phyloP scores from a whole-genome alignment of 2,797 vertebrate genomes.

The Anableps anableps region DNA sequence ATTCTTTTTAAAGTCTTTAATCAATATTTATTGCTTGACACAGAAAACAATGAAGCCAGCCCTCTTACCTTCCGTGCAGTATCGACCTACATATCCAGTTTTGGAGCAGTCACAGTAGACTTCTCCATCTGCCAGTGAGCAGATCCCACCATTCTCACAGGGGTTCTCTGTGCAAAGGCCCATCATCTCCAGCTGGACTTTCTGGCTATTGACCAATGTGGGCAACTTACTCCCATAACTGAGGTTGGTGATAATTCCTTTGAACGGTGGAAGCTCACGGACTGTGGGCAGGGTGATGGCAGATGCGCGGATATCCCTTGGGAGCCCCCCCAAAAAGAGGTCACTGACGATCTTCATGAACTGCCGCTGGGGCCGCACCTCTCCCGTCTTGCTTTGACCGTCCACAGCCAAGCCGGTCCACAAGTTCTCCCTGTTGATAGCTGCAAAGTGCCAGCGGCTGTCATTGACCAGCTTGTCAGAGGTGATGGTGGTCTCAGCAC shows the following conservation, averaged over 20 bases:
- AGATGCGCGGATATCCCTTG: slow-evolving; percentile 88
- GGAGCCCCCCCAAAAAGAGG: slow-evolving; percentile 94
- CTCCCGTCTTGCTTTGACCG: slow-evolving; percentile 85
- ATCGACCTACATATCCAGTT: slow-evolving; percentile 92
- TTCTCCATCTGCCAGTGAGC: slow-evolving; percentile 91
- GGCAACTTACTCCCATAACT: slow-evolving; percentile 92
- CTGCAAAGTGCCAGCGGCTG: slow-evolving; percentile 93
- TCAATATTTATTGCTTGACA: slow-evolving; percentile 59
- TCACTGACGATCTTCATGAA: slow-evolving; percentile 96
- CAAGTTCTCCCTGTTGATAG: slow-evolving; percentile 89
- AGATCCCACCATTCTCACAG: slow-evolving; percentile 95
- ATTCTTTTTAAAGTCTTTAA: slow-evolving; percentile 47
- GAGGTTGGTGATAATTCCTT: slow-evolving; percentile 93
- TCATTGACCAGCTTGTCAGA: slow-evolving; percentile 90
- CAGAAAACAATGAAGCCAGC: slow-evolving; percentile 53
- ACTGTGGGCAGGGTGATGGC: slow-evolving; percentile 90
- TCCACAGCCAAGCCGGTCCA: slow-evolving; percentile 90
- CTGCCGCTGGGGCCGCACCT: slow-evolving; percentile 90
- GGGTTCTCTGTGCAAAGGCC: slow-evolving; percentile 93
- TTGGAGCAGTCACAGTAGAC: slow-evolving; percentile 94
- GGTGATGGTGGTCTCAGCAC: slow-evolving; percentile 88
- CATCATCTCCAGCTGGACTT: slow-evolving; percentile 90
- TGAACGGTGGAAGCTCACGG: slow-evolving; percentile 86
- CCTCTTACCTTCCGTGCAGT: slow-evolving; percentile 96
- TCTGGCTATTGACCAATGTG: slow-evolving; percentile 89